Percentiles rank a stretch among this genome's conserved stretches.
phyloP scores from a whole-genome alignment of 2,888 invertebrate species.

The Chrysodeixis includens region DNA sequence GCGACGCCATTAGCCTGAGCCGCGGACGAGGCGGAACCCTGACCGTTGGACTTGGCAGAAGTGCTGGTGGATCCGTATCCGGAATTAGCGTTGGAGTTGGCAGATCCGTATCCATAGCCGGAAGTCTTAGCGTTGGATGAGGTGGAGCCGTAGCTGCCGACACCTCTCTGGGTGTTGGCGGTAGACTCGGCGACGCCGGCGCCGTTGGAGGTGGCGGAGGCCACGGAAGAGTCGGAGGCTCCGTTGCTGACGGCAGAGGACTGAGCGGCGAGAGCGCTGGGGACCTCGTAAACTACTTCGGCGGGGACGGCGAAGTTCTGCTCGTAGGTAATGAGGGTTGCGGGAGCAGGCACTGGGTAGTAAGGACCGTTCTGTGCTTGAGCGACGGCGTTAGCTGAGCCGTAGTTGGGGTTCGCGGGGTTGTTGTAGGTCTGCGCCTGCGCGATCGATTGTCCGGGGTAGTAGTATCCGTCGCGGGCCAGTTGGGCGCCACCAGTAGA shows the following conservation, averaged over 20 bases:
- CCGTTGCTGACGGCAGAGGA: conserved; percentile 73
- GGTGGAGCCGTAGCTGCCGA: conserved; percentile 69
- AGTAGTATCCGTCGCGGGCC: conserved; percentile 66
- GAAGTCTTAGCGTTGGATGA: conserved; percentile 73
- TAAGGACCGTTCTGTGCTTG: conserved; percentile 62
- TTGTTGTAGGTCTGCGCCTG: conserved; percentile 55
- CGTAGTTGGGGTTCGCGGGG: conserved; percentile 47
- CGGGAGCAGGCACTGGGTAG: conserved; percentile 76
- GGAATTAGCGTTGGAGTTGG: conserved; percentile 75
- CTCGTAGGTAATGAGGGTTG: conserved; percentile 76
- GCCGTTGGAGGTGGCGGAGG: conserved; percentile 71
- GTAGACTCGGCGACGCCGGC: conserved; percentile 73
- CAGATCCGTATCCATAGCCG: conserved; percentile 73
- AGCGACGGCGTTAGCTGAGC: conserved; percentile 57
- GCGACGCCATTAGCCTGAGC: conserved; percentile 65
- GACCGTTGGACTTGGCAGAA: conserved; percentile 70
- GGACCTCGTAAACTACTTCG: conserved; percentile 55
- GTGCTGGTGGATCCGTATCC: conserved; percentile 68
- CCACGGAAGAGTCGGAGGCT: conserved; percentile 67
- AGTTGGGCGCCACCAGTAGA: conserved; percentile 49
- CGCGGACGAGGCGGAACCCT: conserved; percentile 71
- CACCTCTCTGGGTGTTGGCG: conserved; percentile 70
- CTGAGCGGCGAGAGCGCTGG: conserved; percentile 67
- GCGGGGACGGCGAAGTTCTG: conserved; percentile 71
- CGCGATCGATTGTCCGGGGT: conserved; percentile 70